Evolutionary conservation across 2,797 vertebrate species (phyloP), one percentile per base, ranked within the genome.

Genomic region (Hydrolagus colliei): DNA sequence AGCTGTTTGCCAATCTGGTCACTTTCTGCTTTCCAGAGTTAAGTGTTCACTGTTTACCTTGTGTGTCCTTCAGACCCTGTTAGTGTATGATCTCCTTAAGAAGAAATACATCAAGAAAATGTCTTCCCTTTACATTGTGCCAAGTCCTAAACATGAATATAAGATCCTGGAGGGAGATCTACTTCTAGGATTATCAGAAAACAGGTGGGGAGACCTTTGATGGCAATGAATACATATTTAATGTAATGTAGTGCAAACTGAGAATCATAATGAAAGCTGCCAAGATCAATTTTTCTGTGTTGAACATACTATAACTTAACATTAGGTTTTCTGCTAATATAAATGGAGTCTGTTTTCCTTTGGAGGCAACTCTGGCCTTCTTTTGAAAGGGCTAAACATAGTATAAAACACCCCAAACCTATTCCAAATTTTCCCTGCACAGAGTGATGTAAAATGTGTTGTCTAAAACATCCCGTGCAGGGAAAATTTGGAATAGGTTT

Each of bases 81-180:
- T 94, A 86, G 89, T 90, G 87, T 93, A 93, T 18, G 91, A 94
- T 85, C 86, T 94, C 87, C 88, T 91, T 22, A 92, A 93, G 90
- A 90, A 87, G 80, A 92, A 90, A 73, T 92, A 91, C 27, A 71
- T 92, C 87, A 93, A 91, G 85, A 93, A 91, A 86, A 89, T 91
- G 88, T 91, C 87, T 2, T 91, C 91, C 63, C 89, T 92, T 71
- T 90, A 89, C 75, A 87, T 93, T 0, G 2, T 90, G 86, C 89
- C 89, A 65, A 93, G 92, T 88, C 92, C 88, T 88, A 90, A 90
- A 86, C 90, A 92, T 16, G 93, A 93, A 86, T 92, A 91, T 86
- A 86, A 71, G 73, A 90, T 94, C 18, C 87, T 93, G 82, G 87
- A 92, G 9, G 90, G 89, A 73, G 86, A 61, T 22, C 87, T 92